Percentiles rank a stretch among this genome's conserved stretches.
Conservation (phyloP, 2,888 invertebrate species). For the Hirtodrosophila duncani region DNA sequence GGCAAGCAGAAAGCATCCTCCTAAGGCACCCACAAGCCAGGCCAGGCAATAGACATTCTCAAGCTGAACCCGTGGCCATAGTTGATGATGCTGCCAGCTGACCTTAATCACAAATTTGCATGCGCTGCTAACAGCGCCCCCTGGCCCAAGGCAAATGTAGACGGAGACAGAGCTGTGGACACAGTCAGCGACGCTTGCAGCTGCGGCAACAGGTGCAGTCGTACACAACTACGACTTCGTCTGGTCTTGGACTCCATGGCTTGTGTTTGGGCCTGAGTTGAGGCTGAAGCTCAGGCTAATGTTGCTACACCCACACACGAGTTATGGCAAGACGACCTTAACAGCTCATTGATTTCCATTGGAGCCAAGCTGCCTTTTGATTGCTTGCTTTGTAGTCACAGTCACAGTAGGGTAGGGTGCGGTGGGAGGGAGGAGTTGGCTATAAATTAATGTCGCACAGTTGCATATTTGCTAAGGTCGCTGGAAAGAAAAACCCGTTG, state of each 20-base stretch:
- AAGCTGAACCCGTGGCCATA: slow-evolving; percentile 32
- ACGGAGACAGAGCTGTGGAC: slow-evolving; percentile 28
- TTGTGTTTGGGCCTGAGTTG: slow-evolving; percentile 7
- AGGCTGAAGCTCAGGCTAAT: slow-evolving; percentile 1
- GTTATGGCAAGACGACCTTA: slow-evolving; percentile 28
- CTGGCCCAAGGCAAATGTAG: slow-evolving; percentile 6
- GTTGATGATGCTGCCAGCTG: slow-evolving; percentile 65
- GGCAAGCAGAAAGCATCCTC: no score
- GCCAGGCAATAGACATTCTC: slow-evolving; percentile 23
- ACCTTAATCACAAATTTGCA: slow-evolving; percentile 74
- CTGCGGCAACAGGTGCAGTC: slow-evolving; percentile 49
- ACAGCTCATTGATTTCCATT: slow-evolving; percentile 62
- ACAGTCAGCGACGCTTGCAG: slow-evolving; percentile 15
- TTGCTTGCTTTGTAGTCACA: no score
- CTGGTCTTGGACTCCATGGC: slow-evolving; percentile 8
- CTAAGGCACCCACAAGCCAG: slow-evolving; percentile 53
- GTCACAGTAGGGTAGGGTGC: no score
- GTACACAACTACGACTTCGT: slow-evolving; percentile 3
- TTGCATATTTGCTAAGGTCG: slow-evolving; percentile 70
- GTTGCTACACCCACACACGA: slow-evolving; percentile 55
- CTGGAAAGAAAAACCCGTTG: slow-evolving; percentile 30
- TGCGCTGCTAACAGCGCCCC: slow-evolving; percentile 36
- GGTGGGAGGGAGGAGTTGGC: no score
- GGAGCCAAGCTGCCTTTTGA: slow-evolving; percentile 31
- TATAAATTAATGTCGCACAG: slow-evolving; percentile 52